Conservation (phyloP, 2,888 invertebrate species). For the Microplitis manilae region DNA sequence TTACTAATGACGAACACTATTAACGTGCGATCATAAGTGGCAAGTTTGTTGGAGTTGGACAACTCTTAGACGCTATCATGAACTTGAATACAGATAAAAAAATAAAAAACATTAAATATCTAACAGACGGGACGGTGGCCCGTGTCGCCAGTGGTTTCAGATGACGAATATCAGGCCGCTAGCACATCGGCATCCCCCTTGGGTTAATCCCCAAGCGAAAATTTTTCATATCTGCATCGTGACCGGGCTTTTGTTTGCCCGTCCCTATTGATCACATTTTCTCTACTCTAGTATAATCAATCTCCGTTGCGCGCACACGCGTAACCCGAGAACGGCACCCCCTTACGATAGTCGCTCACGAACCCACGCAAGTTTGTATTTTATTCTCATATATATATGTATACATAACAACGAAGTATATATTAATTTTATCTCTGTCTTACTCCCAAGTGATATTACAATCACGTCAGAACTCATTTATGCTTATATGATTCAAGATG, state of each 20-base stretch:
- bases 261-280: constrained; percentile 70
- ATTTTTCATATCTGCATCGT: constrained; percentile 61
- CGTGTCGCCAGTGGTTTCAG: not conserved
- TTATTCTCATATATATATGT: constrained; percentile 15
- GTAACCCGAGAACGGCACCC: constrained; percentile 47
- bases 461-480: constrained; percentile 23
- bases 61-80: not conserved
- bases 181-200: not conserved
- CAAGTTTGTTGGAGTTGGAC: not conserved
- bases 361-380: constrained; percentile 29
- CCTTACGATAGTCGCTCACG: constrained; percentile 48
- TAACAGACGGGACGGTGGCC: too few relatives aligned
- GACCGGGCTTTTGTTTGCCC: constrained; percentile 67
- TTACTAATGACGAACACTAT: not conserved
- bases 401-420: not conserved
- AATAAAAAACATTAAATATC: not conserved
- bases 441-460: constrained; percentile 18
- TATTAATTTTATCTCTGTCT: constrained; percentile 3
- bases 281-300: constrained; percentile 68
- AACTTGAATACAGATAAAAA: not conserved
- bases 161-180: constrained; percentile 3
- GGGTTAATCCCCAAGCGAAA: constrained; percentile 28
- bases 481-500: constrained; percentile 19
- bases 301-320: constrained; percentile 66
- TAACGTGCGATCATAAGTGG: constrained; percentile 1